Evolutionary conservation across 2,888 invertebrate species (phyloP), one percentile per base, ranked within the genome.

Genomic region (Eulithis testata): DNA sequence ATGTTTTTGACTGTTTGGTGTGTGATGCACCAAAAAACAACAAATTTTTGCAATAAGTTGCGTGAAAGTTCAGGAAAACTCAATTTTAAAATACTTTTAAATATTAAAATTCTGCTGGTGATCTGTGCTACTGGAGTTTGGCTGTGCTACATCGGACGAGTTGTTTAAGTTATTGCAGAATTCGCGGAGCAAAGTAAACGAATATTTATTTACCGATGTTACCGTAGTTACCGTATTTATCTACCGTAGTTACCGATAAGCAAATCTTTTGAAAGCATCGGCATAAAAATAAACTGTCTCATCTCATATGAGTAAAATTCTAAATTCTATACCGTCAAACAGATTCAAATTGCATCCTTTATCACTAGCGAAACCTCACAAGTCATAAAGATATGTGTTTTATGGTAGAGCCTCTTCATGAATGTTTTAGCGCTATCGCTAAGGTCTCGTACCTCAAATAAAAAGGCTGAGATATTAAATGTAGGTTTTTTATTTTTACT

Each of bases 101-200:
- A 54, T 51, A 51, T 69, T 67, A 58, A 67, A 65, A 67, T 67
- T 69, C 66, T 60, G 47, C 6, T 21, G 14, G 59, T 61, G 60
- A 53, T 63, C 43, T 60, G 51, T 58, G 50, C 60, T 52, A 59
- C 66, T 66, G 44, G 54, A 14, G 54, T 65, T 43, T 59, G 54
- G 49, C 44, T 63, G 63, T 45, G 54, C 56, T 56, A 59, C 65
- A 53, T 60, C 36, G 12, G 1, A 44, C 45, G 47, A 56, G 44
- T 52, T 52, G 52, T 60, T 44, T 60, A 52, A 60, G 44, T 44
- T 44, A 51, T 52, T 52, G 52, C 27, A 51, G n/a, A 21, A n/a
- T n/a, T 50, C 12, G 2, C 21, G 21, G 21, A 21, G 21, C 21
- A 21, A 21, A 21, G 21, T n/a, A 37, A 31, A 59, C 5, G 4